Conservation (phyloP, 2,797 vertebrate genomes). For the Silurus lanzhouensis region DNA sequence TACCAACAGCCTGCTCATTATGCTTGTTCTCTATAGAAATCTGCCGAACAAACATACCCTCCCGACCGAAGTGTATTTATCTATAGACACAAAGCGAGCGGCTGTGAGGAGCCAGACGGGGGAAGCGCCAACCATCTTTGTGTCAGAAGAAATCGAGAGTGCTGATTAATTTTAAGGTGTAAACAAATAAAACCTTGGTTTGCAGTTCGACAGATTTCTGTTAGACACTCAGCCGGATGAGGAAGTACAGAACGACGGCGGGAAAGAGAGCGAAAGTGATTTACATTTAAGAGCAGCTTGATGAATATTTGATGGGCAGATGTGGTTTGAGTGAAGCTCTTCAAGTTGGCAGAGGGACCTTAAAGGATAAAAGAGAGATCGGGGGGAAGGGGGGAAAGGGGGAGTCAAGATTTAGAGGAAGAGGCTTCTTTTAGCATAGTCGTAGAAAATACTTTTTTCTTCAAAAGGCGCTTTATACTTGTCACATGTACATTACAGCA, state of each 20-base stretch:
- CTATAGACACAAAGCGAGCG: slow-evolving; percentile 19
- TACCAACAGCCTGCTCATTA: slow-evolving; percentile 39
- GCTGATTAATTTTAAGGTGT: slow-evolving; percentile 38
- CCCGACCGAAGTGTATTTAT: slow-evolving; percentile 34
- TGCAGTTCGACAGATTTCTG: slow-evolving; percentile 29
- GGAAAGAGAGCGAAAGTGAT: slow-evolving; percentile 44
- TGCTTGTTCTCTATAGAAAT: slow-evolving; percentile 22
- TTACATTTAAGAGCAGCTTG: slow-evolving; percentile 56
- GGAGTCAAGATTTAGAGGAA: slow-evolving; percentile 4
- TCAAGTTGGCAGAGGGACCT: slow-evolving; percentile 43
- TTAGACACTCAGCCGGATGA: slow-evolving; percentile 3
- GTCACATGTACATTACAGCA: too few species aligned
- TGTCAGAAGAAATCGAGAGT: slow-evolving; percentile 31
- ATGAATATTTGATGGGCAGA: slow-evolving; percentile 66
- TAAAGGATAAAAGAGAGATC: not conserved
- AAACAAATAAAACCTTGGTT: slow-evolving; percentile 20
- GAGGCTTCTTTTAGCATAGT: not conserved
- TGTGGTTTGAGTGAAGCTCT: slow-evolving; percentile 43
- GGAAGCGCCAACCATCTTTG: slow-evolving; percentile 47
- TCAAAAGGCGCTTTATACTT: too few species aligned
- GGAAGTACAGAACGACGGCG: slow-evolving; percentile 2
- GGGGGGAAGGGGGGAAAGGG: not conserved
- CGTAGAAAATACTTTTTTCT: not conserved
- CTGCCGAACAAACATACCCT: slow-evolving; percentile 17
- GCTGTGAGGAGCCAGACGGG: slow-evolving; percentile 15